These are phyloP conservation scores for Galendromus occidentalis DNA, from an alignment of 1,140 invertebrate genomes.

Conservation along the genomic window DNA sequence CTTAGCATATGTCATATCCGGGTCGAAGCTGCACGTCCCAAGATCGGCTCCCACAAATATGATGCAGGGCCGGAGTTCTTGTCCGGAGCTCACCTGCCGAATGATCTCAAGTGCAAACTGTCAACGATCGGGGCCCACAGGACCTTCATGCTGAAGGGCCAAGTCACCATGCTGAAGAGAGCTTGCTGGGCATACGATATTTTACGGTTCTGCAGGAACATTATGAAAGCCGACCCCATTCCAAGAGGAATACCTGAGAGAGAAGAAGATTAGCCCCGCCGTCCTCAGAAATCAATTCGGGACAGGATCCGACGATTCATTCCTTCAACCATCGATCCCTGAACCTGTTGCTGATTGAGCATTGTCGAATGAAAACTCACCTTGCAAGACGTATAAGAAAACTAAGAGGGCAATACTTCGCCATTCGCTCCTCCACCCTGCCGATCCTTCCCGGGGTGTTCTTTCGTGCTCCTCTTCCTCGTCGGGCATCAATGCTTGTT, in stretches of 20 bases:
- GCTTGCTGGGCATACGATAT: conserved; percentile 83
- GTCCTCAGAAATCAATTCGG: too few species aligned
- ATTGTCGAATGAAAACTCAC: conserved; percentile 22
- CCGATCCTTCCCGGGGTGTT: too few species aligned
- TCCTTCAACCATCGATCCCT: conserved; percentile 2
- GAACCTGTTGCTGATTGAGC: conserved; percentile 23
- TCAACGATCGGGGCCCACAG: conserved; percentile 97
- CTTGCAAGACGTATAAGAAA: conserved; percentile 83
- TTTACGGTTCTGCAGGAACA: conserved; percentile 74
- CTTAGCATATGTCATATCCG: not conserved
- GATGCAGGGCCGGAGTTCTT: not conserved
- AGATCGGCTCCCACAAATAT: not conserved
- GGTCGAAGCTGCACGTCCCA: not conserved
- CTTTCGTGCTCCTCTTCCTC: too few species aligned
- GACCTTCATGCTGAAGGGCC: conserved; percentile 94
- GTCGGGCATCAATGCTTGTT: too few species aligned
- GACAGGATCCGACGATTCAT: not conserved
- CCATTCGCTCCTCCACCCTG: conserved; percentile 17
- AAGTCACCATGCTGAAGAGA: conserved; percentile 91
- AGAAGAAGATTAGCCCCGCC: too few species aligned
- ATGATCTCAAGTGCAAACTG: conserved; percentile 44
- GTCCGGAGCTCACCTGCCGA: not conserved
- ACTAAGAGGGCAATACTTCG: conserved; percentile 53
- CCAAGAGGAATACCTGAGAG: conserved; percentile 61
- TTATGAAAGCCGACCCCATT: conserved; percentile 73